Percentiles rank a stretch among this genome's conserved stretches.
Conservation (phyloP, 2,797 vertebrate genomes). For the Aphelocoma californica region DNA sequence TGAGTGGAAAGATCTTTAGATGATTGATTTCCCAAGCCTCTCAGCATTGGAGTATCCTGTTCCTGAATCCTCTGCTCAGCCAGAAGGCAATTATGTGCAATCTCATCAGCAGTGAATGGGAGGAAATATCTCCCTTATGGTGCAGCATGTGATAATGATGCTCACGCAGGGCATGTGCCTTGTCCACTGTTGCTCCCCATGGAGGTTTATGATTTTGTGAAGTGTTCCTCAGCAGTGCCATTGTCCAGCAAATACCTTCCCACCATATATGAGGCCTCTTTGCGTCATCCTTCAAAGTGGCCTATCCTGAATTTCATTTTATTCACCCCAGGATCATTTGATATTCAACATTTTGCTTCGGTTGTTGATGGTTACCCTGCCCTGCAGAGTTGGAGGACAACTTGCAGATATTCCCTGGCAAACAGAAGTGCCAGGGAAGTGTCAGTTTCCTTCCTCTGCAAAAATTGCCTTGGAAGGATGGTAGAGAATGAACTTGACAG, state of each 20-base stretch:
- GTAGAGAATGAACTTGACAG: background rate
- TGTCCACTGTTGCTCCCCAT: background rate
- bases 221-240: background rate
- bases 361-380: background rate
- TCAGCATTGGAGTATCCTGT: conserved; percentile 14
- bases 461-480: background rate
- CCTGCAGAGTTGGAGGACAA: background rate
- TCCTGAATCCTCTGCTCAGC: conserved; percentile 8
- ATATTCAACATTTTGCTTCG: background rate
- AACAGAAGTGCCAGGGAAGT: background rate
- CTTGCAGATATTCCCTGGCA: background rate
- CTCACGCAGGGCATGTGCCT: background rate
- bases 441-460: background rate
- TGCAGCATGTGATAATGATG: background rate
- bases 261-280: background rate
- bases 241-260: background rate
- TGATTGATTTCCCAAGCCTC: conserved; percentile 36
- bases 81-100: conserved; percentile 43
- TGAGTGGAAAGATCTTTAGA: conserved; percentile 1
- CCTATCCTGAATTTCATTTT: background rate
- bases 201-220: background rate
- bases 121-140: background rate
- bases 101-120: conserved; percentile 19
- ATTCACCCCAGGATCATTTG: background rate
- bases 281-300: background rate